Conservation (phyloP, 2,888 invertebrate species). For the Notodonta dromedarius region DNA sequence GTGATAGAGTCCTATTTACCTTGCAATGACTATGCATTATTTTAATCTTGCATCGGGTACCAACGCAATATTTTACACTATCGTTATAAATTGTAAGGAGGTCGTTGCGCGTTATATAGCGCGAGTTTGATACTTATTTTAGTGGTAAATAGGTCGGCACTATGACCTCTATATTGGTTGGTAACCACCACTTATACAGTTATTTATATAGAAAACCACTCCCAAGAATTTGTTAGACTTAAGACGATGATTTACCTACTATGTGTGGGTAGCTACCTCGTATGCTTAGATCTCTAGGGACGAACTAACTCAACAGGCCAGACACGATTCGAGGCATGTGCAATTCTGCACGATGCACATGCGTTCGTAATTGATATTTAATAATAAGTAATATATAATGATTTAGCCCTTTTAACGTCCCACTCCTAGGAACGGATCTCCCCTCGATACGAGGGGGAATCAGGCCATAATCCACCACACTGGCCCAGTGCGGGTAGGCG, state of each 20-base stretch:
- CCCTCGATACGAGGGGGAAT: too few species aligned
- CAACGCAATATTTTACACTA: constrained; percentile 8
- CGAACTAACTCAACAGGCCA: neutral
- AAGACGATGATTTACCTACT: neutral
- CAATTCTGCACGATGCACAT: neutral
- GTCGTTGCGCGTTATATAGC: constrained; percentile 1
- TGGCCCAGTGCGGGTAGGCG: too few species aligned
- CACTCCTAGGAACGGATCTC: too few species aligned
- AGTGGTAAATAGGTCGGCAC: constrained; percentile 26
- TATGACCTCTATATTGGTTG: neutral
- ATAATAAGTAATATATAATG: too few species aligned
- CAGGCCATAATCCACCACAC: too few species aligned
- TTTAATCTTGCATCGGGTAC: constrained; percentile 9
- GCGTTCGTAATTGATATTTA: neutral
- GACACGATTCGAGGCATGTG: neutral
- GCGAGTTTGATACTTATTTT: constrained; percentile 24
- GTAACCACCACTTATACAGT: neutral
- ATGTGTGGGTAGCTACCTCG: neutral
- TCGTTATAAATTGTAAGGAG: constrained; percentile 2
- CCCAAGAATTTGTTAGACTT: constrained; percentile 5
- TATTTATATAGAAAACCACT: constrained; percentile 11
- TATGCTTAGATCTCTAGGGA: neutral
- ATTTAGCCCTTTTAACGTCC: too few species aligned
- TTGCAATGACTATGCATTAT: constrained; percentile 18
- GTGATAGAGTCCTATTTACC: neutral